A percentile compares a stretch with the other conserved stretches of the same genome.
Evolutionary conservation across 2,888 invertebrate genomes (phyloP).

Genomic region (Pilophorus perplexus): DNA sequence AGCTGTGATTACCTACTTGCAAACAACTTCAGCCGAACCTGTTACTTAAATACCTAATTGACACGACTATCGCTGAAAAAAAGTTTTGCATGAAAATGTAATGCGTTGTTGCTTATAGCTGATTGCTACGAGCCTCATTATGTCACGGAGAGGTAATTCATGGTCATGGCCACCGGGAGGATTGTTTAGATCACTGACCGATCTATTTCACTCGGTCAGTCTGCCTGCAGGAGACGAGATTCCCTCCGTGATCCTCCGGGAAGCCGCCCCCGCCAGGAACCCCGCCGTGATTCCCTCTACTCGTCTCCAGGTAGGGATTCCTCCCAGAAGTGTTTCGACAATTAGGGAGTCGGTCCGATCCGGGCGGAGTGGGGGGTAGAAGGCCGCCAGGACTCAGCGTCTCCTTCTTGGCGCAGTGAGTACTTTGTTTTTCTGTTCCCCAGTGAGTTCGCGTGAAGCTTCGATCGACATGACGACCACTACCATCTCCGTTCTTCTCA

Average conservation of each 20-base stretch:
- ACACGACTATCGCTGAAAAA: too few species aligned
- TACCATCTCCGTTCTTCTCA: conserved; percentile 21
- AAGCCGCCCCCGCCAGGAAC: neutral
- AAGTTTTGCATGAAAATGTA: too few species aligned
- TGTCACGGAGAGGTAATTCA: too few species aligned
- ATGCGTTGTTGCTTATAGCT: too few species aligned
- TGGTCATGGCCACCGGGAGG: too few species aligned
- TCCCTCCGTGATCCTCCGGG: neutral
- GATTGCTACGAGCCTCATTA: too few species aligned
- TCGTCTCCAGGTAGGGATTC: neutral
- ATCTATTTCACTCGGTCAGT: too few species aligned
- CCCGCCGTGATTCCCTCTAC: neutral
- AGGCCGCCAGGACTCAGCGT: conserved; percentile 7
- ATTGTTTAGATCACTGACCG: too few species aligned
- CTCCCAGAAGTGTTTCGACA: conserved; percentile 13
- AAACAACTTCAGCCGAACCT: too few species aligned
- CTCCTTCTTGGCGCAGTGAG: conserved; percentile 15
- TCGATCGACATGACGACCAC: conserved; percentile 11
- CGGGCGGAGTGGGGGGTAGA: conserved; percentile 18
- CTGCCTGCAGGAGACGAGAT: neutral
- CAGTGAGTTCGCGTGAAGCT: conserved; percentile 27
- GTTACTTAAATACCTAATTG: too few species aligned
- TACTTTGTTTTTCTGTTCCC: conserved; percentile 32
- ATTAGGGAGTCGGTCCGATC: conserved; percentile 17
- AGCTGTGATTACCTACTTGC: too few species aligned